Evolutionary conservation across 2,888 invertebrate species (phyloP).

Genomic region (Eumerus sabulonum): DNA sequence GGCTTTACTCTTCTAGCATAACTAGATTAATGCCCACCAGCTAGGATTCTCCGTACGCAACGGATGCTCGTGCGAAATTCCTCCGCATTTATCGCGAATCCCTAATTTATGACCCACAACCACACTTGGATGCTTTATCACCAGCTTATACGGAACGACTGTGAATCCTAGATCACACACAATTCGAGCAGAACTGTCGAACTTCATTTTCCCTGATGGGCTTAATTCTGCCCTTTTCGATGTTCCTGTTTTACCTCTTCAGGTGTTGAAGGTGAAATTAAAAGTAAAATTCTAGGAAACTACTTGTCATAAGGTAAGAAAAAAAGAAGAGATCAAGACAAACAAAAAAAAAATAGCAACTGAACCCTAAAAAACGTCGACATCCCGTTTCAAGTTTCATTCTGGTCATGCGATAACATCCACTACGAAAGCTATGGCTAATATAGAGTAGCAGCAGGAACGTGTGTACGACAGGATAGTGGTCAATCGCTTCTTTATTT

Average conservation of each 20-base stretch:
- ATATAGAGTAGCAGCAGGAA: conserved; percentile 15
- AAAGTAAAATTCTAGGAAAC: conserved; percentile 64
- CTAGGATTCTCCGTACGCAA: conserved; percentile 38
- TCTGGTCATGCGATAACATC: conserved; percentile 56
- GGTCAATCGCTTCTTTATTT: neutral
- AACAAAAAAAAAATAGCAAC: conserved; percentile 21
- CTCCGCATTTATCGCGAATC: conserved; percentile 50
- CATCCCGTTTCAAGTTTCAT: conserved; percentile 68
- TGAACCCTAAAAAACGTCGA: conserved; percentile 52
- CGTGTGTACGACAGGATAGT: no score
- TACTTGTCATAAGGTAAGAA: conserved; percentile 22
- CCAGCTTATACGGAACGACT: conserved; percentile 31
- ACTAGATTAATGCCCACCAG: conserved; percentile 65
- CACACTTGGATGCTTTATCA: conserved; percentile 38
- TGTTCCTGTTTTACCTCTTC: conserved; percentile 4
- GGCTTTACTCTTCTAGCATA: conserved; percentile 28
- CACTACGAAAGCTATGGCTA: conserved; percentile 17
- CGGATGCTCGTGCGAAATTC: conserved; percentile 46
- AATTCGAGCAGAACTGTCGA: conserved; percentile 20
- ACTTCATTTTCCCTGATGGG: conserved; percentile 22
- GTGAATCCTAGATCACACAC: conserved; percentile 33
- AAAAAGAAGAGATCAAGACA: no score
- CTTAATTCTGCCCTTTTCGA: conserved; percentile 7
- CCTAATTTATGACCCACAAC: conserved; percentile 53
- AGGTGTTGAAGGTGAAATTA: conserved; percentile 53